These are phyloP conservation scores for Cylindroiulus punctatus DNA, from an alignment of 2,888 invertebrate species.

Conservation along the genomic window DNA sequence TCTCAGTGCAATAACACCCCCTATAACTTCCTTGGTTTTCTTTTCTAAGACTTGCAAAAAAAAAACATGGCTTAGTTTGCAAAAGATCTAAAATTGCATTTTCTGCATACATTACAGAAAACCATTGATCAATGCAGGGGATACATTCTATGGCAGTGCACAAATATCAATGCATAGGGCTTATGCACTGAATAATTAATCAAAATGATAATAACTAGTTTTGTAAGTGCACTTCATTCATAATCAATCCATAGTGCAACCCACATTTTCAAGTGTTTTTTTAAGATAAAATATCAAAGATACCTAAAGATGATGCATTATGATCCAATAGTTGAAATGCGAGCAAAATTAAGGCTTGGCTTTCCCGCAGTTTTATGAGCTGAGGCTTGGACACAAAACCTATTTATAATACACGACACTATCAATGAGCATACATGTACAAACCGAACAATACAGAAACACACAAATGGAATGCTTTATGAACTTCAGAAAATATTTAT, in stretches of 20 bases:
- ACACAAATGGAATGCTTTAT: background rate
- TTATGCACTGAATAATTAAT: too few species aligned
- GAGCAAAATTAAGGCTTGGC: constrained; percentile 24
- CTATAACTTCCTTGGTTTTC: background rate
- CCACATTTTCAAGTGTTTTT: background rate
- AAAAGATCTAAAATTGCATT: background rate
- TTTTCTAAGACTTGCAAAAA: background rate
- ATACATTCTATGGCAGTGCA: background rate
- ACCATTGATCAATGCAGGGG: background rate
- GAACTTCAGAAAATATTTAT: background rate
- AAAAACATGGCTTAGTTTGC: background rate
- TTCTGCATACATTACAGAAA: background rate
- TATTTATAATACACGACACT: background rate
- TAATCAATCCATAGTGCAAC: too few species aligned
- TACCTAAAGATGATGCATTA: background rate
- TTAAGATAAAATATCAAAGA: background rate
- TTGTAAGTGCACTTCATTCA: too few species aligned
- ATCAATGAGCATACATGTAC: background rate
- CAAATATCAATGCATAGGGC: background rate
- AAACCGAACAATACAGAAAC: background rate
- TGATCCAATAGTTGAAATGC: constrained; percentile 24
- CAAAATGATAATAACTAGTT: too few species aligned
- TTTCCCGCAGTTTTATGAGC: background rate
- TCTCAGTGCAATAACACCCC: constrained; percentile 50
- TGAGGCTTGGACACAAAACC: constrained; percentile 46